Percentiles rank a stretch among this genome's conserved stretches.
Evolutionary conservation across 2,888 invertebrate genomes (phyloP).

Genomic region (Cantharis lateralis): DNA sequence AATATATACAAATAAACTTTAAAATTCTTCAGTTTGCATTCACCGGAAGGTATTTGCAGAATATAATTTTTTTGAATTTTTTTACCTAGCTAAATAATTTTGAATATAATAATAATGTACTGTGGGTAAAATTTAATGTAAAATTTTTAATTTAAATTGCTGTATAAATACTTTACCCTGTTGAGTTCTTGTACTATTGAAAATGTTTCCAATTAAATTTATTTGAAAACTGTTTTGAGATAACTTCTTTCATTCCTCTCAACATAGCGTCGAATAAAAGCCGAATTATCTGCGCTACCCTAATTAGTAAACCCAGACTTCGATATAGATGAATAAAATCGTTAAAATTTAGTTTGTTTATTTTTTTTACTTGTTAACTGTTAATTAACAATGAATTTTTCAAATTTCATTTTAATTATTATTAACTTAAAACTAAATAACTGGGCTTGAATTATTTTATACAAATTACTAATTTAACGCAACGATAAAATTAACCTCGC

Average conservation of each 20-base stretch:
- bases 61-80: neutral
- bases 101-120: neutral
- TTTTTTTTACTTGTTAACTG: too few species aligned
- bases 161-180: constrained; percentile 6
- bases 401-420: too few species aligned
- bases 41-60: neutral
- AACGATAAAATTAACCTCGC: neutral
- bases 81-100: neutral
- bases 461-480: neutral
- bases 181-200: constrained; percentile 16
- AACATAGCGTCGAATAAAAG: constrained; percentile 32
- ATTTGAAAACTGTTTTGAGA: constrained; percentile 30
- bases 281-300: constrained; percentile 37
- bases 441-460: too few species aligned
- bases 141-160: constrained; percentile 9
- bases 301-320: constrained; percentile 35
- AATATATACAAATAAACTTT: too few species aligned
- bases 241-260: constrained; percentile 37
- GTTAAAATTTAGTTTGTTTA: constrained; percentile 38
- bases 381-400: too few species aligned
- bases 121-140: neutral
- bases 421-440: too few species aligned
- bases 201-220: constrained; percentile 34
- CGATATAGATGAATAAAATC: constrained; percentile 37
- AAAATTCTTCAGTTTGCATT: neutral